phyloP scores from a whole-genome alignment of 2,113 vertebrate species.

The Erythrocercus mccallii region DNA sequence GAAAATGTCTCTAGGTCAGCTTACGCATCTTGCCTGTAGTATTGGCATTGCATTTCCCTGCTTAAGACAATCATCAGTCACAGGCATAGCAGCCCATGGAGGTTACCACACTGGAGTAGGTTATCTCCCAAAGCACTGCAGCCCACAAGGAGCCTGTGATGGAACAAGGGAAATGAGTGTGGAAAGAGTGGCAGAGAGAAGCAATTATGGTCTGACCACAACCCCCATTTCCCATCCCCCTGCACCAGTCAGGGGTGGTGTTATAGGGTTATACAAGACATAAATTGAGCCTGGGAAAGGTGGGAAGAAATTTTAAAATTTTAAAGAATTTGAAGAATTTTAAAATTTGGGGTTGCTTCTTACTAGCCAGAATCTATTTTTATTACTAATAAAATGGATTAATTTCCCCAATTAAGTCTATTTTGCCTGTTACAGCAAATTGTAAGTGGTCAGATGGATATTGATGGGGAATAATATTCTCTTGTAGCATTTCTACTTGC shows the following conservation, averaged over 20 bases:
- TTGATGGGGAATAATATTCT: background rate
- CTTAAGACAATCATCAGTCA: background rate
- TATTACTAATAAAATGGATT: background rate
- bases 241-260: rapidly evolving
- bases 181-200: background rate
- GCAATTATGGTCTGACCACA: background rate
- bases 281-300: background rate
- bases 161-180: background rate
- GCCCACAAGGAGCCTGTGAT: too few relatives aligned
- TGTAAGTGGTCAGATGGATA: background rate
- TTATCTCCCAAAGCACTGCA: background rate
- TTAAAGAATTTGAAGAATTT: background rate
- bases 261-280: background rate
- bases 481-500: background rate
- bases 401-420: background rate
- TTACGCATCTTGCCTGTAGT: background rate
- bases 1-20: background rate
- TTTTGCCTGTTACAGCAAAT: background rate
- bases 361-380: background rate
- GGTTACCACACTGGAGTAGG: rapidly evolving
- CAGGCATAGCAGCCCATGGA: background rate
- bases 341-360: background rate
- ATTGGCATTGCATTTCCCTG: background rate
- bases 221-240: background rate
- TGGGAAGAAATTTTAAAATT: background rate